Evolutionary conservation across 2,113 vertebrate species (phyloP), one percentile per base, ranked within the genome.

Genomic region (Cyprinodon tularosa): DNA sequence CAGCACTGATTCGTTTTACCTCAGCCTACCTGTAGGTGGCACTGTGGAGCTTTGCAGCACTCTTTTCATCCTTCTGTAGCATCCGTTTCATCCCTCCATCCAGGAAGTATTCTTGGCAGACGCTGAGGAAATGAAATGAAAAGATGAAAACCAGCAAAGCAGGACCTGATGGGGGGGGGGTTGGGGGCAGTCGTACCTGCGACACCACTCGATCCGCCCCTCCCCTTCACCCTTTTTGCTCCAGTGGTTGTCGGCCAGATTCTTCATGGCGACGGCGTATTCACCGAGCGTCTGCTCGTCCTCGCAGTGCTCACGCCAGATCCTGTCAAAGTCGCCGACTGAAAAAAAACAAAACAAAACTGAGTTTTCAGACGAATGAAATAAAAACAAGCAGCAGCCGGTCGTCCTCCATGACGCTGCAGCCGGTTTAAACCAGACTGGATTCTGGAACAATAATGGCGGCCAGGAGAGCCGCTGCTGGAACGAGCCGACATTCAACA

Each of bases 321-420:
- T 98, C 93, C 97, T 98, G 83, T 99, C 96, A 90, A 99, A 99
- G 90, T 99, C 97, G 36, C 98, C 98, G 96, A 98, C 98, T 99
- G 86, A 84, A 22, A 4, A 6, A 36, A 59, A 36, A 12, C 68
- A 68, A n/a, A 12, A 4, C 7, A 20, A 1, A 15, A 5, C 13
- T n/a, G n/a, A n/a, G n/a, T n/a, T n/a, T n/a, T n/a, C n/a, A n/a
- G n/a, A n/a, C n/a, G n/a, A n/a, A n/a, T n/a, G n/a, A n/a, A n/a
- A n/a, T n/a, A n/a, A n/a, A n/a, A n/a, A n/a, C n/a, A n/a, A n/a
- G n/a, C n/a, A n/a, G n/a, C n/a, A n/a, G n/a, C n/a, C n/a, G n/a
- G n/a, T n/a, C n/a, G n/a, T n/a, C n/a, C n/a, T n/a, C n/a, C n/a
- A n/a, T n/a, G n/a, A n/a, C n/a, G n/a, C n/a, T n/a, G n/a, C n/a